A percentile compares a stretch with the other conserved stretches of the same genome.
Evolutionary conservation across 30 jellyfish, hydroid and myxozoan genomes (phyloP).

Genomic region (Turritopsis dohrnii): DNA sequence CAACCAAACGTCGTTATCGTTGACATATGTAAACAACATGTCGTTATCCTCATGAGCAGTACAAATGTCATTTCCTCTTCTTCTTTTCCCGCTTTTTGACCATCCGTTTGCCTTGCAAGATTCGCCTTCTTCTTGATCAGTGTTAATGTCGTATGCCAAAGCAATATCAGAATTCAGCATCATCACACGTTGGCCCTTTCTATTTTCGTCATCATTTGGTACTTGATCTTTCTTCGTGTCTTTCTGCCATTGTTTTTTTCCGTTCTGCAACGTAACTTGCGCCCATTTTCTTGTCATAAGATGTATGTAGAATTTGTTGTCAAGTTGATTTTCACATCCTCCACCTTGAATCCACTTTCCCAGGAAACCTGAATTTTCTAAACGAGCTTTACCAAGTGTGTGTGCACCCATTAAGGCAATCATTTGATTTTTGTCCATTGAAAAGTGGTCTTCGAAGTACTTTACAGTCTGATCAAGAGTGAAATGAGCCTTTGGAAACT

Average conservation of each 20-base stretch:
- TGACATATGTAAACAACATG: background rate
- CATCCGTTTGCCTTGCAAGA: too few relatives aligned
- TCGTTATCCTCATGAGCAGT: background rate
- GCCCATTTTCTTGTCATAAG: background rate
- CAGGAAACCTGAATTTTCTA: slow-evolving; percentile 4
- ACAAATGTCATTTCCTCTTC: background rate
- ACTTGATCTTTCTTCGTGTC: background rate
- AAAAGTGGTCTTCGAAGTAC: slow-evolving; percentile 8
- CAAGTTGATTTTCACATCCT: background rate
- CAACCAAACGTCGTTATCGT: background rate
- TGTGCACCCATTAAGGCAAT: slow-evolving; percentile 19
- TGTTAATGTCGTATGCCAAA: background rate
- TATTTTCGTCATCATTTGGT: background rate
- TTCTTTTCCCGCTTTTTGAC: background rate
- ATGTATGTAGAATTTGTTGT: background rate
- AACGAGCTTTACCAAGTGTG: slow-evolving; percentile 2
- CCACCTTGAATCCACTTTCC: slow-evolving; percentile 19
- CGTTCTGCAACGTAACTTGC: background rate
- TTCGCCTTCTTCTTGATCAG: background rate
- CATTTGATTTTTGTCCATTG: background rate
- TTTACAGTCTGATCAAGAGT: background rate
- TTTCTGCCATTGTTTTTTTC: slow-evolving; percentile 22
- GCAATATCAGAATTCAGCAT: slow-evolving; percentile 15
- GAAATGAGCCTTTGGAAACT: background rate
- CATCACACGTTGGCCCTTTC: background rate